Percentiles rank a stretch among this genome's conserved stretches.
phyloP scores from a whole-genome alignment of 2,113 vertebrate genomes.

The Pogonocichla stellata region DNA sequence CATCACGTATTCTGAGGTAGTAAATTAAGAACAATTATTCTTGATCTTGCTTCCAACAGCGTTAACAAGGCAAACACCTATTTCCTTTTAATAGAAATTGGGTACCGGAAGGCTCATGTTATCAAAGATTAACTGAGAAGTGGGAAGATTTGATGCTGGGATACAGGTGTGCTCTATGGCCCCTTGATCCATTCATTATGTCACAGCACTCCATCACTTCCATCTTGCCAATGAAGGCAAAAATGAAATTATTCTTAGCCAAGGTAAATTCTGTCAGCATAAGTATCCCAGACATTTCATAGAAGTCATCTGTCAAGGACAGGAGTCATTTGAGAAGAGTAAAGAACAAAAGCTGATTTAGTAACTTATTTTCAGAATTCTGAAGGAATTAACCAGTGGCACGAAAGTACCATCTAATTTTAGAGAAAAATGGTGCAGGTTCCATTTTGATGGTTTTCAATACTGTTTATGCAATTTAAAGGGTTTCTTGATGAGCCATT shows the following conservation, averaged over 20 bases:
- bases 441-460: neutral
- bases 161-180: neutral
- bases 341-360: neutral
- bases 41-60: neutral
- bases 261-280: neutral
- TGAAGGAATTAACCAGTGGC: neutral
- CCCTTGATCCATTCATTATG: neutral
- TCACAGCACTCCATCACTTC: neutral
- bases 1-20: rapidly evolving
- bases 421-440: neutral
- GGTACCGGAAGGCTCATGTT: neutral
- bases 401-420: neutral
- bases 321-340: neutral
- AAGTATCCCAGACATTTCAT: neutral
- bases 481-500: neutral
- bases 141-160: neutral
- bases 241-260: neutral
- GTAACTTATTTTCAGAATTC: neutral
- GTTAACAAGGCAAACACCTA: neutral
- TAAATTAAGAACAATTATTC: neutral
- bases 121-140: neutral
- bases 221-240: neutral
- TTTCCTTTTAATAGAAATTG: neutral
- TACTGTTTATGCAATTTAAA: neutral
- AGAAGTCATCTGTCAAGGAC: neutral